Conservation (phyloP, 1,140 invertebrate genomes). For the Myzus persicae region DNA sequence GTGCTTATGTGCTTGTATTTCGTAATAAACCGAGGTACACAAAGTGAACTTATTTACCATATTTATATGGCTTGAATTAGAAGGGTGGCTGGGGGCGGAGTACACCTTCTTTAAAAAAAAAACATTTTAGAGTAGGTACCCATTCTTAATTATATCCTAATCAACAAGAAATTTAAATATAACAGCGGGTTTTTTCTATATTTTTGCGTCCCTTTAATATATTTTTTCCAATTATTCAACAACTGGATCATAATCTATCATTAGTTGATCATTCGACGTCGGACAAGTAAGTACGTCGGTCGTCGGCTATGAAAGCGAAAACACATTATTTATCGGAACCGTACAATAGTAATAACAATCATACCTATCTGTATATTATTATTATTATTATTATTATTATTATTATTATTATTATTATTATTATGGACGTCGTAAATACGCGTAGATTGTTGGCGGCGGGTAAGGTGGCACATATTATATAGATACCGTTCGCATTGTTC, state of each 20-base stretch:
- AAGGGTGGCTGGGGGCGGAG: no score
- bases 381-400: neutral
- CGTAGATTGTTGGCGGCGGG: neutral
- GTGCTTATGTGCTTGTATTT: neutral
- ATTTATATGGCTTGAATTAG: no score
- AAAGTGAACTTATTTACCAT: neutral
- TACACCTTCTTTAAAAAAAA: no score
- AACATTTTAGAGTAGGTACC: no score
- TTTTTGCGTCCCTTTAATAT: no score
- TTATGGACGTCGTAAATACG: neutral
- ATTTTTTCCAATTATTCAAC: no score
- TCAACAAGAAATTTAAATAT: no score
- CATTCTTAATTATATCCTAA: no score
- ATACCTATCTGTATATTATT: neutral
- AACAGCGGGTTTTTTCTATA: no score
- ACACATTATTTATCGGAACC: neutral
- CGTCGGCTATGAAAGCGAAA: neutral
- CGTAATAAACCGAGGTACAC: neutral
- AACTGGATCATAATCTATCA: neutral
- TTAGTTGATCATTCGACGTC: neutral
- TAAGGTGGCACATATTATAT: neutral
- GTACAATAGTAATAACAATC: neutral
- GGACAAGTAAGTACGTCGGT: neutral
- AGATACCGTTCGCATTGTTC: conserved; percentile 4
- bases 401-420: neutral